These are phyloP conservation scores for Micromussa lordhowensis DNA, from an alignment of 92 coral and sea anemone genomes.

Conservation along the genomic window DNA sequence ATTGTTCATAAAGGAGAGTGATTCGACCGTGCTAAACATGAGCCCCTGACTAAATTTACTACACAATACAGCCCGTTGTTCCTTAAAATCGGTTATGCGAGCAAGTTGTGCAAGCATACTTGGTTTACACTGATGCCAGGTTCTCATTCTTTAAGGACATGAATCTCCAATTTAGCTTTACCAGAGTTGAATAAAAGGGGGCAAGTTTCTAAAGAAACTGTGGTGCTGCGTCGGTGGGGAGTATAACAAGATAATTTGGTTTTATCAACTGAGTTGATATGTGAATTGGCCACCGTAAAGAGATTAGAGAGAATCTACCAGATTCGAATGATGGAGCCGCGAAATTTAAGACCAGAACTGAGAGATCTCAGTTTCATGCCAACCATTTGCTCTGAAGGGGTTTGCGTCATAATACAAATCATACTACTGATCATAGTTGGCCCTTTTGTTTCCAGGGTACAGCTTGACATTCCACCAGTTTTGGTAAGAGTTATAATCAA, in stretches of 20 bases:
- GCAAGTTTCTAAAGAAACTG: no score
- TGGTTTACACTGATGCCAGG: no score
- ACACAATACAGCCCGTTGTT: no score
- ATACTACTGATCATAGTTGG: conserved; percentile 38
- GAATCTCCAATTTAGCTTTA: conserved; percentile 11
- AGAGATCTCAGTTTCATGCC: conserved; percentile 21
- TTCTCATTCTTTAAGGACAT: neutral
- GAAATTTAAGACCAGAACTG: conserved; percentile 21
- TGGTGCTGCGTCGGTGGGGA: no score
- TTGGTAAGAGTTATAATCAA: conserved; percentile 39
- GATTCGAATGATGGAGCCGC: no score
- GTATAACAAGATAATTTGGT: no score
- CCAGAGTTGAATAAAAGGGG: no score
- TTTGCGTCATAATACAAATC: no score
- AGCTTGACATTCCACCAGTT: no score
- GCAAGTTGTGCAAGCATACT: neutral
- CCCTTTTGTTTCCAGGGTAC: conserved; percentile 30
- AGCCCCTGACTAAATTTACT: neutral
- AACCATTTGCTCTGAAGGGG: conserved; percentile 42
- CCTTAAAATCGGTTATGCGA: neutral
- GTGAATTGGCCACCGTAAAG: no score
- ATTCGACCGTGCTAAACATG: neutral
- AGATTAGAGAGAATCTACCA: no score
- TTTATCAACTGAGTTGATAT: no score
- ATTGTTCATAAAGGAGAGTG: neutral